phyloP scores from a whole-genome alignment of 1,140 invertebrate species.

The Papilio xuthus region DNA sequence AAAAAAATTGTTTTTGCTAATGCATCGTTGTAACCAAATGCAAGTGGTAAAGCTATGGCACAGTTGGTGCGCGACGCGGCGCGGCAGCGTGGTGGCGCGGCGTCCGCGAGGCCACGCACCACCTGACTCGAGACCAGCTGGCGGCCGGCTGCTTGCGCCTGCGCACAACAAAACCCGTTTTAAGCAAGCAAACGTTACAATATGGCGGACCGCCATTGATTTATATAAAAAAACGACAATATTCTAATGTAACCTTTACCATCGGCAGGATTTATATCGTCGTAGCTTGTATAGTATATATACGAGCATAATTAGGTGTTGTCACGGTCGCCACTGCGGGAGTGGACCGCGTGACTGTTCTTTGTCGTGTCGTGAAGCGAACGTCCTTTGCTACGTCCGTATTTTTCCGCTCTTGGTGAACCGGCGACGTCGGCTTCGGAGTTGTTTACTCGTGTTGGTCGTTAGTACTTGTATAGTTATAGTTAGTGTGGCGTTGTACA shows the following conservation, averaged over 20 bases:
- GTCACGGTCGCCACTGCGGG: background rate
- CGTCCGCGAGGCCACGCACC: constrained; percentile 67
- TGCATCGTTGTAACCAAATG: constrained; percentile 9
- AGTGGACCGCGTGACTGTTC: constrained; percentile 20
- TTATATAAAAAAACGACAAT: constrained; percentile 38
- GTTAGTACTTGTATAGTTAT: constrained; percentile 49
- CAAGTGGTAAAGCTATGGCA: constrained; percentile 31
- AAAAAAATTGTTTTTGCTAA: constrained; percentile 8
- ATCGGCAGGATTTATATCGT: constrained; percentile 4
- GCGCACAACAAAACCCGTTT: constrained; percentile 75
- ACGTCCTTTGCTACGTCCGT: constrained; percentile 63
- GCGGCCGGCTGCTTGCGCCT: constrained; percentile 69
- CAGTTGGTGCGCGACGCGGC: constrained; percentile 48
- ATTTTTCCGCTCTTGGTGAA: constrained; percentile 67
- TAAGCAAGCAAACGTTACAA: constrained; percentile 66
- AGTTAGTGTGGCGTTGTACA: constrained; percentile 60
- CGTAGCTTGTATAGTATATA: background rate
- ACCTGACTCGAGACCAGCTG: constrained; percentile 77
- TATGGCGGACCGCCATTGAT: constrained; percentile 63
- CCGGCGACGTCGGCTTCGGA: constrained; percentile 50
- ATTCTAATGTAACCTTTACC: constrained; percentile 31
- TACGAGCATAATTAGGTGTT: constrained; percentile 6
- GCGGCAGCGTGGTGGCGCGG: constrained; percentile 36
- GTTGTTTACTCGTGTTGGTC: constrained; percentile 60
- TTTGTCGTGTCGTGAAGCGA: constrained; percentile 52